Evolutionary conservation across 2,113 vertebrate genomes (phyloP), one percentile per base, ranked within the genome.

Genomic region (Porphyrio hochstetteri): DNA sequence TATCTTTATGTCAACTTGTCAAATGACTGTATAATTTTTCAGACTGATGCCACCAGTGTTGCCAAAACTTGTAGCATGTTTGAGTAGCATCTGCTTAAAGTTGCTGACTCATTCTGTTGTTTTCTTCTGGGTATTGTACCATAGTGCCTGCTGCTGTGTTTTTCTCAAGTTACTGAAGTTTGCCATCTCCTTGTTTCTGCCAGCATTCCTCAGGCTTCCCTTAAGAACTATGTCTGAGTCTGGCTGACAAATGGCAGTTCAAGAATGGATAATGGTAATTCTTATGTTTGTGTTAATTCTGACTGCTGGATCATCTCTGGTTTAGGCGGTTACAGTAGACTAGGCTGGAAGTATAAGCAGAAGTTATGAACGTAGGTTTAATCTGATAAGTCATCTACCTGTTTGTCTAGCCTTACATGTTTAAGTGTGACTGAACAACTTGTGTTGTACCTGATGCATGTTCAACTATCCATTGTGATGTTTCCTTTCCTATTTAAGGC

Each of bases 401-500:
- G 16, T 31, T 95, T 46, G 6, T 87, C 48, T 74, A 71, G 40
- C 50, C 56, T 27, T 55, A 15, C 8, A 28, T 53, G 52, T 53
- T 53, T 53, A 28, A 53, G 25, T 53, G 52, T 53, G 52, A 25
- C 52, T 28, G 52, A 53, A 14, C 25, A 91, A 57, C 18, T 44
- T 55, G 28, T 81, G 16, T 1, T 90, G 46, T 84, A 36, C 23
- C 57, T 69, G 31, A 40, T 92, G 28, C 50, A 20, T 67, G 55
- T 63, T 94, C 11, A 70, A 38, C 44, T 74, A 27, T 71, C 44
- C 71, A 5, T 68, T 24, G 69, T 91, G 70, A 50, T 90, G 64
- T 76, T 92, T 90, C 68, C 79, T 50, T 71, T 90, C 50, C n/a
- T 93, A 48, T 84, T 95, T 84, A 86, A 80, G 80, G 35, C 50